Conservation (phyloP, 2,888 invertebrate genomes). For the Acanthosoma haemorrhoidale region DNA sequence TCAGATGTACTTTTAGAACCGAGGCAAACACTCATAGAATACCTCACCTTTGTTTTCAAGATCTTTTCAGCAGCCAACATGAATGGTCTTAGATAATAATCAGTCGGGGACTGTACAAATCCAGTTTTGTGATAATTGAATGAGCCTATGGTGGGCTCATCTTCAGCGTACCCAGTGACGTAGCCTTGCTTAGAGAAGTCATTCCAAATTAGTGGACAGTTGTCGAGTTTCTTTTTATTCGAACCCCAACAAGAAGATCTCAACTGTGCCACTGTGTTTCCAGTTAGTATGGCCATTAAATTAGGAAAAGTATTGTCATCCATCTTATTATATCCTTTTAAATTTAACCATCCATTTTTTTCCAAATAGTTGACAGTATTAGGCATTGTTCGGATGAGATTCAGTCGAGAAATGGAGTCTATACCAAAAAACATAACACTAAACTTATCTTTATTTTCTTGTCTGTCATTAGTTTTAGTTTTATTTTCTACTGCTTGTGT, state of each 20-base stretch:
- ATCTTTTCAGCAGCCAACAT: constrained; percentile 60
- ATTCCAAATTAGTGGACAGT: constrained; percentile 72
- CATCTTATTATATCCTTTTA: constrained; percentile 71
- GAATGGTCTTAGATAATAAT: constrained; percentile 74
- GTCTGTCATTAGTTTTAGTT: constrained; percentile 39
- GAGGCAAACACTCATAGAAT: constrained; percentile 55
- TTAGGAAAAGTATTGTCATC: constrained; percentile 90
- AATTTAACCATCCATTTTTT: constrained; percentile 63
- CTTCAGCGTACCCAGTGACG: constrained; percentile 75
- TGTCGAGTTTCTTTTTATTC: constrained; percentile 54
- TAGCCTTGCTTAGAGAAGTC: constrained; percentile 62
- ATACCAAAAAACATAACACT: constrained; percentile 76
- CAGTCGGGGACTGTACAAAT: constrained; percentile 68
- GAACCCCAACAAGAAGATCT: constrained; percentile 37
- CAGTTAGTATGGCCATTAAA: constrained; percentile 74
- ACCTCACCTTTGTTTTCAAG: constrained; percentile 49
- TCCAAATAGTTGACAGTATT: constrained; percentile 62
- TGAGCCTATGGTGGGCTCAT: constrained; percentile 64
- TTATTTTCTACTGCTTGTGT: constrained; percentile 51
- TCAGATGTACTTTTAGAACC: constrained; percentile 62
- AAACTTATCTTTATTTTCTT: constrained; percentile 43
- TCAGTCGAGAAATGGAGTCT: constrained; percentile 76
- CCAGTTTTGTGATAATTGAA: constrained; percentile 70
- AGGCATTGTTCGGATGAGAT: constrained; percentile 70
- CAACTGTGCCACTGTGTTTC: constrained; percentile 48